Conservation (phyloP, 2,113 vertebrate genomes). For the Puma concolor region DNA sequence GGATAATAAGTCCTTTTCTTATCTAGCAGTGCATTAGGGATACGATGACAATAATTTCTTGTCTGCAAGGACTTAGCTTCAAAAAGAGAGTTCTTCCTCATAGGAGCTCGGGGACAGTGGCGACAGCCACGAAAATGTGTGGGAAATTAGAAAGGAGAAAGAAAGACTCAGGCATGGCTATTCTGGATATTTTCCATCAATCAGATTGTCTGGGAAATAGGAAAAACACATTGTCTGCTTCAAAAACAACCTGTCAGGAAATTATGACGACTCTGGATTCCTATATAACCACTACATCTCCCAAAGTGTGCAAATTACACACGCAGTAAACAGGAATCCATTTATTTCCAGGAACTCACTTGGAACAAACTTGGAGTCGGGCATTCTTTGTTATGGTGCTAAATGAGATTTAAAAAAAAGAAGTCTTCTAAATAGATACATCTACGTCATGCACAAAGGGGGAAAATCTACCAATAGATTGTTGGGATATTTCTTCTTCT, state of each 20-base stretch:
- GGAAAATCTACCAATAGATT: background rate
- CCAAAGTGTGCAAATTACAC: conserved; percentile 81
- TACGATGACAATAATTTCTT: conserved; percentile 86
- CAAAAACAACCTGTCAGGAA: conserved; percentile 78
- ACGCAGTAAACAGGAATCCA: conserved; percentile 64
- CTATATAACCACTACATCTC: conserved; percentile 79
- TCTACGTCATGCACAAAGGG: conserved; percentile 26
- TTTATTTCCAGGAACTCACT: conserved; percentile 66
- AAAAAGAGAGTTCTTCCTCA: conserved; percentile 79
- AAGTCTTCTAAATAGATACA: conserved; percentile 63
- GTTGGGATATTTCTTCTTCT: conserved; percentile 20
- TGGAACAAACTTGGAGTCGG: conserved; percentile 61
- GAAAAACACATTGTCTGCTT: conserved; percentile 68
- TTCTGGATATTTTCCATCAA: conserved; percentile 79
- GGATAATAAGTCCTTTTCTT: conserved; percentile 86
- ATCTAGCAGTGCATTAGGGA: conserved; percentile 80
- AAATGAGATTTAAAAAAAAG: conserved; percentile 66
- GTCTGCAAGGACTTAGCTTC: conserved; percentile 79
- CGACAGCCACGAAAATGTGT: conserved; percentile 57
- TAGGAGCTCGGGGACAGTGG: background rate
- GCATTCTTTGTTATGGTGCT: conserved; percentile 47
- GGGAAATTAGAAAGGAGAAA: conserved; percentile 79
- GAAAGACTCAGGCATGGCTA: conserved; percentile 66
- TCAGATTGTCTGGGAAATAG: conserved; percentile 82
- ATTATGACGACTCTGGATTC: conserved; percentile 79